Conservation (phyloP, 2,113 vertebrate species). For the Ailurus styani region DNA sequence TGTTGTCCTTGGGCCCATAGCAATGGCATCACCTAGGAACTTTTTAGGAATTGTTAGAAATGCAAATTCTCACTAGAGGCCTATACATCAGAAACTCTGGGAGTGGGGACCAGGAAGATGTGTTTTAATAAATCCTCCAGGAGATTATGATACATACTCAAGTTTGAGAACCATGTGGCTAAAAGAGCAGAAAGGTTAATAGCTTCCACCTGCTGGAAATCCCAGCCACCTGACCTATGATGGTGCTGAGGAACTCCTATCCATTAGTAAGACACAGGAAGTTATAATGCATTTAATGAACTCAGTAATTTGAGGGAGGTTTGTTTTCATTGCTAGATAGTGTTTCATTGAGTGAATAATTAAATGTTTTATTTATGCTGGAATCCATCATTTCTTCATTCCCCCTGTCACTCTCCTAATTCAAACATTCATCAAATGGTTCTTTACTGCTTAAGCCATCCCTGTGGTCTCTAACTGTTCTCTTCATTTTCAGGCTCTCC, state of each 20-base stretch:
- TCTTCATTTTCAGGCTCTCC: background rate
- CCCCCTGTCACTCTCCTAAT: background rate
- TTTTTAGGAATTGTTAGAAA: background rate
- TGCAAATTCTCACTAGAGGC: background rate
- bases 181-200: background rate
- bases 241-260: background rate
- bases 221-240: background rate
- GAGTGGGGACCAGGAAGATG: background rate
- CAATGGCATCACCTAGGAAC: background rate
- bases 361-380: background rate
- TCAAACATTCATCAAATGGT: background rate
- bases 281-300: background rate
- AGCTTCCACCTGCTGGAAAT: background rate
- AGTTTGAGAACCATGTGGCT: background rate
- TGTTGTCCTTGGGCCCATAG: background rate
- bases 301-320: background rate
- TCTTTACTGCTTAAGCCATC: conserved; percentile 6
- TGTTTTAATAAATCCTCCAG: conserved; percentile 7
- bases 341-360: background rate
- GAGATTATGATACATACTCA: background rate
- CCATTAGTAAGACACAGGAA: background rate
- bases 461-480: background rate
- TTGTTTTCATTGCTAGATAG: background rate
- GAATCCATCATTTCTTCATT: background rate
- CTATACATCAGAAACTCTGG: background rate